A percentile compares a stretch with the other conserved stretches of the same genome.
phyloP scores from a whole-genome alignment of 2,797 vertebrate genomes.

The Pyrocephalus nanus region DNA sequence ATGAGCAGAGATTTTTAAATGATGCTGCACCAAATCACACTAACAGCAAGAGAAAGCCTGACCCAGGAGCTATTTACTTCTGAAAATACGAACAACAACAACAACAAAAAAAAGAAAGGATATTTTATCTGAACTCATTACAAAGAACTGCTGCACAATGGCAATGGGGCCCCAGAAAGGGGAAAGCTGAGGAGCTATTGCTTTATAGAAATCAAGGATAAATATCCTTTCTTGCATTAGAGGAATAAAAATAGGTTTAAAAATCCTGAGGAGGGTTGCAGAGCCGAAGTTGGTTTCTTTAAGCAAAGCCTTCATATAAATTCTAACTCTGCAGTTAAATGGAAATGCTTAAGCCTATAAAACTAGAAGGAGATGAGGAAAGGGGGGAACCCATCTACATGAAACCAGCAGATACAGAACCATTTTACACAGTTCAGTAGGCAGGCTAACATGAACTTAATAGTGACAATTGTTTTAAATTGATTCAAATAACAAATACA shows the following conservation, averaged over 20 bases:
- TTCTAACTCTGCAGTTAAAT: constrained; percentile 42
- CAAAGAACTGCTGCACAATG: background rate
- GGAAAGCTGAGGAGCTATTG: constrained; percentile 28
- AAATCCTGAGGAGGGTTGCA: background rate
- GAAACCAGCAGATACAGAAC: constrained; percentile 62
- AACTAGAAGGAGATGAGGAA: constrained; percentile 31
- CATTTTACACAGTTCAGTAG: constrained; percentile 66
- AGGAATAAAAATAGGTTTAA: background rate
- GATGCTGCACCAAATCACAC: background rate
- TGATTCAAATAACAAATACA: constrained; percentile 76
- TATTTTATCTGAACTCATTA: constrained; percentile 46
- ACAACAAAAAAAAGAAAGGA: background rate
- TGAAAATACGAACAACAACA: constrained; percentile 13
- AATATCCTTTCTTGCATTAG: background rate
- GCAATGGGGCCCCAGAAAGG: constrained; percentile 35
- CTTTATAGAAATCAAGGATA: constrained; percentile 50
- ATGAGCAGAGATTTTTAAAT: background rate
- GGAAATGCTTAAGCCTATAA: constrained; percentile 43
- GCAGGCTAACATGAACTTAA: constrained; percentile 68
- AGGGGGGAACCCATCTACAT: background rate
- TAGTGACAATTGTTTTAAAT: constrained; percentile 75
- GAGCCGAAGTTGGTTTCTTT: background rate
- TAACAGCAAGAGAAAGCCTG: background rate
- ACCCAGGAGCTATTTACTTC: background rate
- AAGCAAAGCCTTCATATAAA: constrained; percentile 11